Percentiles rank a stretch among this genome's conserved stretches.
These are phyloP conservation scores for Leptonema lineaticorne DNA, from an alignment of 1,140 invertebrate species.

Conservation along the genomic window DNA sequence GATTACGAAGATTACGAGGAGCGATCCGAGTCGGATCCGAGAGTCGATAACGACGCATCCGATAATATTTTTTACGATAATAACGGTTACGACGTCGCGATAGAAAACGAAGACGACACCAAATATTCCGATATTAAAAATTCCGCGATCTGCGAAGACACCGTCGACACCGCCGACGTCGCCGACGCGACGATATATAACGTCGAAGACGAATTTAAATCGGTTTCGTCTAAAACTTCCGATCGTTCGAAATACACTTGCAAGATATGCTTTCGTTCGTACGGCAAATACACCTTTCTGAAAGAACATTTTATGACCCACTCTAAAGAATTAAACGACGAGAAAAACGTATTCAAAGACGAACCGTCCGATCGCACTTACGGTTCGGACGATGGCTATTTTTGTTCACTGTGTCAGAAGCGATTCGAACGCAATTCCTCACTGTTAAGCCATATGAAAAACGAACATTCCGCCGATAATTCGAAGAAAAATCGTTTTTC, in stretches of 20 bases:
- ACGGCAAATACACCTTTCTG: constrained; percentile 33
- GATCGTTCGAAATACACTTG: constrained; percentile 30
- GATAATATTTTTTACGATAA: not conserved
- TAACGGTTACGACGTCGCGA: not conserved
- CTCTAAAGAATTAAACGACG: constrained; percentile 30
- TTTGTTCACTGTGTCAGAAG: constrained; percentile 21
- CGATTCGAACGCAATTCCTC: constrained; percentile 27
- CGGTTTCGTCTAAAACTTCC: constrained; percentile 25
- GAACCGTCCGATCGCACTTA: too few species aligned
- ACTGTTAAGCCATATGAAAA: constrained; percentile 33
- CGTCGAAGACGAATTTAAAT: constrained; percentile 15
- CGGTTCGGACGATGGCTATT: too few species aligned
- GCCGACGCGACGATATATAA: not conserved
- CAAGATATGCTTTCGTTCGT: constrained; percentile 33
- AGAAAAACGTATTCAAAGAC: too few species aligned
- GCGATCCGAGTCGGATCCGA: not conserved
- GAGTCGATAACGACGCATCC: not conserved
- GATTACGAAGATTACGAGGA: not conserved
- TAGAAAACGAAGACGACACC: not conserved
- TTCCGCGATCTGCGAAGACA: too few species aligned
- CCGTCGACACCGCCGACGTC: not conserved
- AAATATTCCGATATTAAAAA: too few species aligned
- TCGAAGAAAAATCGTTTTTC: too few species aligned
- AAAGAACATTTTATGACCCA: constrained; percentile 36
- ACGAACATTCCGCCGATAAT: constrained; percentile 20